These are phyloP conservation scores for Merops nubicus DNA, from an alignment of 2,113 vertebrate species.

Conservation along the genomic window DNA sequence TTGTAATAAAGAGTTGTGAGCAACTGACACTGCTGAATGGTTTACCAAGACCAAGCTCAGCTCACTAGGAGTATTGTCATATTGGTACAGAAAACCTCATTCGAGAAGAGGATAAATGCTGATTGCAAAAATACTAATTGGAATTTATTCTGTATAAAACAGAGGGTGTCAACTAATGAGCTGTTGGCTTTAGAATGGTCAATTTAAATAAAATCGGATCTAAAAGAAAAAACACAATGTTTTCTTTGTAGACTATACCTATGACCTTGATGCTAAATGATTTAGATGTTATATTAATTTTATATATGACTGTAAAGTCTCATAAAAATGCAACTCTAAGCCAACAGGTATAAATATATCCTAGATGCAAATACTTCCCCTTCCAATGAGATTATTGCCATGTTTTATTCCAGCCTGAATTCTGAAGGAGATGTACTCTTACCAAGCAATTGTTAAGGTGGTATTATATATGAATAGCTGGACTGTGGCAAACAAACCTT, in stretches of 20 bases:
- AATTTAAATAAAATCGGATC: neutral
- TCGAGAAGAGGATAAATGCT: neutral
- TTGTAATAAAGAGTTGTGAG: constrained; percentile 5
- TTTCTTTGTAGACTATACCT: neutral
- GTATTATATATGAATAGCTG: neutral
- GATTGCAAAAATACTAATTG: neutral
- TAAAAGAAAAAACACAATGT: neutral
- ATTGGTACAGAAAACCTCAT: neutral
- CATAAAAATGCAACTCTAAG: neutral
- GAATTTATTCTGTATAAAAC: neutral
- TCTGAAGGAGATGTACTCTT: neutral
- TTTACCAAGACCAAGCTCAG: neutral
- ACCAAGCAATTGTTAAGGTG: neutral
- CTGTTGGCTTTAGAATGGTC: neutral
- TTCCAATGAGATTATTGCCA: neutral
- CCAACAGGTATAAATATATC: neutral
- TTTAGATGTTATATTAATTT: neutral
- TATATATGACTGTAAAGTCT: neutral
- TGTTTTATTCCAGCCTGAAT: neutral
- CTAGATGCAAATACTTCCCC: neutral
- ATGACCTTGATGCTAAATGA: neutral
- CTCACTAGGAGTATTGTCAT: neutral
- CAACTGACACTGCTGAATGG: neutral
- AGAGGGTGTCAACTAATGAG: neutral
- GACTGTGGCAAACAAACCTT: neutral